Conservation (phyloP, 2,888 invertebrate genomes). For the Invenusta paracnida region DNA sequence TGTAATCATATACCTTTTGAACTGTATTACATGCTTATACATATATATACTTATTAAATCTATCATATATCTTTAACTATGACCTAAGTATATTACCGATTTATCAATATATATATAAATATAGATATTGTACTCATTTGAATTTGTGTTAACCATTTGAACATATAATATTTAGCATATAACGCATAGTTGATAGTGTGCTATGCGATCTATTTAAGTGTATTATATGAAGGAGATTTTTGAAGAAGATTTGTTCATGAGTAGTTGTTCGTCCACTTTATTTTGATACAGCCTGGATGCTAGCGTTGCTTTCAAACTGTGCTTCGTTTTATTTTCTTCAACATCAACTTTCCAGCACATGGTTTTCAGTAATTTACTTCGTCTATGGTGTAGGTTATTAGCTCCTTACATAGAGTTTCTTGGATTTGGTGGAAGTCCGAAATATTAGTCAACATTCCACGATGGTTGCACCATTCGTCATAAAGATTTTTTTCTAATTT, state of each 20-base stretch:
- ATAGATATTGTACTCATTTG: no score
- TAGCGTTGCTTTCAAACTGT: constrained; percentile 33
- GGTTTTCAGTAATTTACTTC: constrained; percentile 1
- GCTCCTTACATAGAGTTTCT: neutral
- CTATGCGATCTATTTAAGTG: neutral
- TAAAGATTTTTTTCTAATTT: neutral
- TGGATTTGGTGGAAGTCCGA: neutral
- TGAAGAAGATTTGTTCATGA: neutral
- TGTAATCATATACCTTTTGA: no score
- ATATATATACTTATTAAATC: no score
- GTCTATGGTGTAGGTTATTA: neutral
- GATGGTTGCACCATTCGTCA: constrained; percentile 1
- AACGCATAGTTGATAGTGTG: constrained; percentile 8
- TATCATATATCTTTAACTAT: no score
- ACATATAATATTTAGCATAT: no score
- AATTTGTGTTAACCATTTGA: no score
- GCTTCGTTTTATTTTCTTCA: constrained; percentile 27
- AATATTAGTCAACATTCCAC: neutral
- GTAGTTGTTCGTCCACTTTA: constrained; percentile 5
- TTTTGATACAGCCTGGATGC: constrained; percentile 25
- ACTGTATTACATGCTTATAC: no score
- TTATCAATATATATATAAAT: no score
- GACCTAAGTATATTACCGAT: no score
- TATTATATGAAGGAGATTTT: neutral
- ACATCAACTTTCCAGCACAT: neutral